Evolutionary conservation across 2,797 vertebrate species (phyloP), one percentile per base, ranked within the genome.

Genomic region (Liasis olivaceus): DNA sequence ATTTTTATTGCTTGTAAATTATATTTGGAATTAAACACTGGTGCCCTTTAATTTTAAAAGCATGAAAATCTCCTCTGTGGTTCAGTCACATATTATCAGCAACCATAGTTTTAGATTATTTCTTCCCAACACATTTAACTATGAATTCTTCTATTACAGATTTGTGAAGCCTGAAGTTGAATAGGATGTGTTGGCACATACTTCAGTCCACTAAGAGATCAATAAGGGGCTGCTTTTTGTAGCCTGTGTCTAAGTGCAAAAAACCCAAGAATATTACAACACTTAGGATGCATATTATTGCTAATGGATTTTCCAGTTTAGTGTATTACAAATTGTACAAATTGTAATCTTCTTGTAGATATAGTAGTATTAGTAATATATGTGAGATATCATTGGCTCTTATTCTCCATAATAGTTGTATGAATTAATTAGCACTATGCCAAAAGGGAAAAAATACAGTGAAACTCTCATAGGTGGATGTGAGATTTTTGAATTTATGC

Each of bases 381-480:
- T 91, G 36, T 3, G 4, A 58, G 66, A 93, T 92, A 90, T 28
- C 28, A 89, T 36, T 14, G 13, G 1, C 17, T 88, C 20, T 95
- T 85, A 15, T 26, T 56, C 1, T 22, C 64, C 89, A 62, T 47
- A 0, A 58, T 89, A 63, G 90, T 89, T 92, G 87, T 93, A 77
- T 91, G 63, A 93, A 88, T 85, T 47, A 47, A 47, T 81, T 94
- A 95, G 47, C 93, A 93, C 8, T 31, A 24, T 47, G 36, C 36
- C 47, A n/a, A 81, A 81, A 24, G 4, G 9, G 20, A 24, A 81
- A 81, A 47, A 24, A 3, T 81, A 9, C 47, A 81, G 4, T 81
- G 42, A 81, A 47, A 47, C 47, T 81, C 72, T 47, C 72, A 81
- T 81, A 47, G 9, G 24, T 81, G 72, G 20, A 22, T 81, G 3